Evolutionary conservation across 64 coral and sea anemone genomes (phyloP), one percentile per base, ranked within the genome.

Genomic region (Pocillopora verrucosa): DNA sequence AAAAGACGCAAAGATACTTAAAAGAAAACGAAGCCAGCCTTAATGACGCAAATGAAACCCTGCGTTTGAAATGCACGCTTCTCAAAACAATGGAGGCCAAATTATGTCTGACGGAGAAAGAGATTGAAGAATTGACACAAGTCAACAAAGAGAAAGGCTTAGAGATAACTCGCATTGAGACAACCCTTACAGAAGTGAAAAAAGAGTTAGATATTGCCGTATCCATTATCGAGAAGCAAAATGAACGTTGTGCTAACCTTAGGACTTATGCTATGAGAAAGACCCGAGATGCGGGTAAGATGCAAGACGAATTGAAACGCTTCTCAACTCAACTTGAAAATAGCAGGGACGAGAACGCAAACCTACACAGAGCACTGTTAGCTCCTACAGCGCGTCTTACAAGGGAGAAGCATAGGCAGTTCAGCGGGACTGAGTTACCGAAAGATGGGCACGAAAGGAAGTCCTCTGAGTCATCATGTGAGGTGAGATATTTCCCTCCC

Each of bases 51-150:
- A 4, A 65, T 20, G 15, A 19, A 9, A 35, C 14, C 11, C 65
- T 82, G 12, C 80, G 65, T 0, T 65, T 36, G 13, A 82, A 82
- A 82, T 22, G 25, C 16, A 36, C 60, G 16, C 80, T 82, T 82
- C 16, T 82, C 13, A 36, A 30, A 35, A 61, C 58, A 4, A 10
- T 62, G 59, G 13, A 80, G 30, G 58, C 25, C 22, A 80, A 63
- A 80, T 24, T 80, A 15, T 26, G 78, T 36, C 58, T 63, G 16
- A 12, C n/a, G 15, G 30, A 61, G 12, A 61, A 34, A 24, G 78
- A 80, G 62, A 59, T 80, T 80, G 78, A 80, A 25, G 13, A n/a
- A 36, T 10, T 62, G 14, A 62, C 22, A 26, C 12, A 34, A 9
- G 24, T 11, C 13, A 59, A 80, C 26, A 80, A 80, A n/a, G 59